Percentiles rank a stretch among this genome's conserved stretches.
Evolutionary conservation across 1,140 invertebrate species (phyloP).

Genomic region (Ceratina australensis): DNA sequence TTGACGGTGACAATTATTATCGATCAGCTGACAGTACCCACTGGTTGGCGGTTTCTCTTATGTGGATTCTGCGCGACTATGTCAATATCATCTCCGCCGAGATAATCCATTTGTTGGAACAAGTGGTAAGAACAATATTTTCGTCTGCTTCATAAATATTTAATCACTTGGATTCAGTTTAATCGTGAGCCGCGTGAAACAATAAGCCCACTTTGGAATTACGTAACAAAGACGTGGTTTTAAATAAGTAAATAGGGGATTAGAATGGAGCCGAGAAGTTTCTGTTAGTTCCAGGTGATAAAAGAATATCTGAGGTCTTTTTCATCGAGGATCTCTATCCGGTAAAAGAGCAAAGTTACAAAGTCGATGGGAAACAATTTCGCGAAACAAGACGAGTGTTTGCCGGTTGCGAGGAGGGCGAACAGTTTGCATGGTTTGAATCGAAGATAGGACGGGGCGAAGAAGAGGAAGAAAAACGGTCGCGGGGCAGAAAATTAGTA

Average conservation of each 20-base stretch:
- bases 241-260: too few relatives aligned
- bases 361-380: too few relatives aligned
- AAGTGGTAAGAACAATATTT: too few relatives aligned
- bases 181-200: too few relatives aligned
- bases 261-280: too few relatives aligned
- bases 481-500: conserved; percentile 43
- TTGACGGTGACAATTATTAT: conserved; percentile 38
- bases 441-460: background rate
- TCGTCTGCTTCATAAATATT: too few relatives aligned
- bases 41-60: background rate
- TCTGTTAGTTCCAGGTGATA: too few relatives aligned
- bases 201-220: too few relatives aligned
- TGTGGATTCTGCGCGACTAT: background rate
- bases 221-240: too few relatives aligned
- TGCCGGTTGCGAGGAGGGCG: background rate
- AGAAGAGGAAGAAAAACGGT: conserved; percentile 6
- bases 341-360: background rate
- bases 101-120: background rate
- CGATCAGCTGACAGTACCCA: conserved; percentile 20
- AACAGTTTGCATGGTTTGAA: conserved; percentile 6
- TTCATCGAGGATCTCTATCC: too few relatives aligned
- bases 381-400: background rate
- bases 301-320: too few relatives aligned
- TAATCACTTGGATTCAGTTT: too few relatives aligned
- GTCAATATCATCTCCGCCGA: background rate